phyloP scores from a whole-genome alignment of 2,888 invertebrate genomes.

The Beris morrisii region DNA sequence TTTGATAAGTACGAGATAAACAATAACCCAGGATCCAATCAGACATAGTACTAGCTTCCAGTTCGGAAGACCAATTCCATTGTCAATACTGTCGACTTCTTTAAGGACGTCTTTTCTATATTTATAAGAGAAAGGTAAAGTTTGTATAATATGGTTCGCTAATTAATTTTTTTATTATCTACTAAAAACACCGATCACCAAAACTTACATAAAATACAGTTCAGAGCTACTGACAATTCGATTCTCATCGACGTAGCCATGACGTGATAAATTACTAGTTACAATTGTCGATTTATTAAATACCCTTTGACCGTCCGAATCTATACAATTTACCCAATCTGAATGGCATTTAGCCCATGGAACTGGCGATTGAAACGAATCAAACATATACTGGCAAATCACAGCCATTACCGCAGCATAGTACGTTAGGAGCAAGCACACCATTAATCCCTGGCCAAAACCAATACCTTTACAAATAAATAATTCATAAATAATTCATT shows the following conservation, averaged over 20 bases:
- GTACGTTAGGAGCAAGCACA: constrained; percentile 63
- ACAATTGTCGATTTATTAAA: constrained; percentile 8
- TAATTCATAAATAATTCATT: not conserved
- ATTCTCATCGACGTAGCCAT: constrained; percentile 29
- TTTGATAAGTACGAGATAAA: constrained; percentile 59
- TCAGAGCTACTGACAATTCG: constrained; percentile 58
- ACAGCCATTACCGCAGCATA: constrained; percentile 67
- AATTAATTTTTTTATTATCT: not conserved
- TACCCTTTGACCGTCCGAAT: constrained; percentile 41
- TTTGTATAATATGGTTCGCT: not conserved
- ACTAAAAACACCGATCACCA: not conserved
- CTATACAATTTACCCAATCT: constrained; percentile 59
- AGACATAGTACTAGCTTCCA: constrained; percentile 60
- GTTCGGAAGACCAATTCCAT: constrained; percentile 62
- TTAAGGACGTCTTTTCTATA: constrained; percentile 60
- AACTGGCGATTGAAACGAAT: constrained; percentile 63
- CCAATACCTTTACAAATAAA: constrained; percentile 58
- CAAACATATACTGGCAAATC: constrained; percentile 64
- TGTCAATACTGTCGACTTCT: constrained; percentile 57
- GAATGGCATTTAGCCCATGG: constrained; percentile 66
- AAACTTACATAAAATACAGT: constrained; percentile 60
- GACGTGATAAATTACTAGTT: constrained; percentile 6
- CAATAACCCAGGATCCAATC: constrained; percentile 58
- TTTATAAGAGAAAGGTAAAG: not conserved
- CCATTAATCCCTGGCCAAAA: constrained; percentile 60